These are phyloP conservation scores for Hypena proboscidalis DNA, from an alignment of 2,888 invertebrate species.

Conservation along the genomic window DNA sequence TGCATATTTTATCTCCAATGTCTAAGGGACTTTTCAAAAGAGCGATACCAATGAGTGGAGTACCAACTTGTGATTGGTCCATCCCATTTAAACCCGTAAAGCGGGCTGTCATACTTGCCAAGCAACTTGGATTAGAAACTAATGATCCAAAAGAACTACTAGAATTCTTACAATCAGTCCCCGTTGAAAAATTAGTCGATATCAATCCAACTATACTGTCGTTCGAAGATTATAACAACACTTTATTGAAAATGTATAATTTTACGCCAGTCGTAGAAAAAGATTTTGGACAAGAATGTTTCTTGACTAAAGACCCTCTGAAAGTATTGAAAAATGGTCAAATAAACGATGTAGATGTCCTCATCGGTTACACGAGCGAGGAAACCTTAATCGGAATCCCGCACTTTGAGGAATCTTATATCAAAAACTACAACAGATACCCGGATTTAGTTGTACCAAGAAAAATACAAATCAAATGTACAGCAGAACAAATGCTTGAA, in stretches of 20 bases:
- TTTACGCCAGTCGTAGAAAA: constrained; percentile 65
- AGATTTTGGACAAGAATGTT: constrained; percentile 25
- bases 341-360: constrained; percentile 15
- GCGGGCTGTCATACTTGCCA: constrained; percentile 57
- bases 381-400: constrained; percentile 58
- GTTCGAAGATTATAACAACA: constrained; percentile 47
- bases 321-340: neutral
- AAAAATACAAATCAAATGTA: constrained; percentile 11
- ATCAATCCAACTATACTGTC: constrained; percentile 46
- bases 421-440: constrained; percentile 14
- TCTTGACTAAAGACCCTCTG: constrained; percentile 13
- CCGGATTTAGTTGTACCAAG: constrained; percentile 20
- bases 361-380: constrained; percentile 13
- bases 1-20: constrained; percentile 56
- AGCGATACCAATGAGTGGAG: constrained; percentile 57
- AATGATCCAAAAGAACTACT: constrained; percentile 52
- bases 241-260: constrained; percentile 48
- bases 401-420: constrained; percentile 17
- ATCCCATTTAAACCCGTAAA: constrained; percentile 44
- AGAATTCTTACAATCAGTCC: constrained; percentile 55
- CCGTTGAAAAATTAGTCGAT: constrained; percentile 48
- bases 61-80: constrained; percentile 55
- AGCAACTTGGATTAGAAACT: constrained; percentile 54
- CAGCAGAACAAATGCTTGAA: constrained; percentile 6
- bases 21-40: constrained; percentile 54